Conservation (phyloP, 2,113 vertebrate genomes). For the Gymnobelideus leadbeateri region DNA sequence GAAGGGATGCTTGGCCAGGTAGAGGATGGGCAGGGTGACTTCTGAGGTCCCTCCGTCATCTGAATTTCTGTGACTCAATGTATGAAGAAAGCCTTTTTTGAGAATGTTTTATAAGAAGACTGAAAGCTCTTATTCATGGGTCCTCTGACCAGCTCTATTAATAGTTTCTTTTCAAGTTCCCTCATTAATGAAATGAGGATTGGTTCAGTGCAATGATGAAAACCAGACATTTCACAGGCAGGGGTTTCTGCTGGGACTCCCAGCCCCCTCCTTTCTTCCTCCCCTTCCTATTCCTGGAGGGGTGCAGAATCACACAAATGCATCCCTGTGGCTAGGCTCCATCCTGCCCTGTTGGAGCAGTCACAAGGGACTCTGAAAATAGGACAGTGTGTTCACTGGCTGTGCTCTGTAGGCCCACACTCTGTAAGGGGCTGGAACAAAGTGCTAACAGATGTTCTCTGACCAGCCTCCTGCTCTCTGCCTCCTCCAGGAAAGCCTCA, state of each 20-base stretch:
- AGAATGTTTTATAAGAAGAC: too few species aligned
- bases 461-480: neutral
- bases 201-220: neutral
- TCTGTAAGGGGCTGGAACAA: neutral
- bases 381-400: neutral
- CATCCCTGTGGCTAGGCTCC: neutral
- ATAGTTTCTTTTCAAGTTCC: neutral
- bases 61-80: neutral
- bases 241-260: neutral
- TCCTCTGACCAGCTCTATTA: neutral
- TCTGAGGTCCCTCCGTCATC: neutral
- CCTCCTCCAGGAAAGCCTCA: neutral
- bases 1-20: neutral
- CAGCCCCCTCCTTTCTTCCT: neutral
- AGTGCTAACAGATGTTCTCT: neutral
- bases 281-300: neutral
- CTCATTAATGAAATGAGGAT: neutral
- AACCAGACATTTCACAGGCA: neutral
- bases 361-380: neutral
- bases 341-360: neutral
- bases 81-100: neutral
- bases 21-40: neutral
- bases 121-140: neutral
- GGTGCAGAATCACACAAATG: neutral
- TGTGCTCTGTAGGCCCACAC: neutral